Percentiles rank a stretch among this genome's conserved stretches.
Evolutionary conservation across 2,888 invertebrate species (phyloP).

Genomic region (Petrolisthes cinctipes): DNA sequence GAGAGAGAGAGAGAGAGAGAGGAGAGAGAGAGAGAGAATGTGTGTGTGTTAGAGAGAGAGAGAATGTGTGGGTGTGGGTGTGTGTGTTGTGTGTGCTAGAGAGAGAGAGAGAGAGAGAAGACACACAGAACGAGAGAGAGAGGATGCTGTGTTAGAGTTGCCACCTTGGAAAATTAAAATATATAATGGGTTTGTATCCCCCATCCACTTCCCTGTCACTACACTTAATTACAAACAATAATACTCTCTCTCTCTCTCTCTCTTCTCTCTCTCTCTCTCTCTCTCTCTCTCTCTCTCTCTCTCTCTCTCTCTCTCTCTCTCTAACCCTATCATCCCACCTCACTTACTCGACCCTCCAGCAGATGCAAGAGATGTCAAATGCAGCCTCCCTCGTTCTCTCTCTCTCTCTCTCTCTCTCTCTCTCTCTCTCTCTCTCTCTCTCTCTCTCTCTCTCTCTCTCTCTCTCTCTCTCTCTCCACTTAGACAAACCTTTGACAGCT

Average conservation of each 20-base stretch:
- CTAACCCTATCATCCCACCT: not conserved
- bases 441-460: constrained; percentile 10
- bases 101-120: too few species aligned
- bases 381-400: too few species aligned
- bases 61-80: too few species aligned
- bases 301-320: too few species aligned
- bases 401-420: constrained; percentile 17
- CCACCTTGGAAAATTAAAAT: not conserved
- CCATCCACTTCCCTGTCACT: too few species aligned
- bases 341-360: not conserved
- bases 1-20: not conserved
- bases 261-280: not conserved
- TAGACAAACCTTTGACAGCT: too few species aligned
- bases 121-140: too few species aligned
- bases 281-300: constrained; percentile 20
- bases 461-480: too few species aligned
- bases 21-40: not conserved
- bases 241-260: not conserved
- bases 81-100: too few species aligned
- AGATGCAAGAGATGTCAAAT: not conserved
- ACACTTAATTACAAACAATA: not conserved
- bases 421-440: constrained; percentile 21
- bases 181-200: not conserved
- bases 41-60: too few species aligned
- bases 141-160: not conserved